Conservation (phyloP, 2,113 vertebrate genomes). For the Scytalopus superciliaris region DNA sequence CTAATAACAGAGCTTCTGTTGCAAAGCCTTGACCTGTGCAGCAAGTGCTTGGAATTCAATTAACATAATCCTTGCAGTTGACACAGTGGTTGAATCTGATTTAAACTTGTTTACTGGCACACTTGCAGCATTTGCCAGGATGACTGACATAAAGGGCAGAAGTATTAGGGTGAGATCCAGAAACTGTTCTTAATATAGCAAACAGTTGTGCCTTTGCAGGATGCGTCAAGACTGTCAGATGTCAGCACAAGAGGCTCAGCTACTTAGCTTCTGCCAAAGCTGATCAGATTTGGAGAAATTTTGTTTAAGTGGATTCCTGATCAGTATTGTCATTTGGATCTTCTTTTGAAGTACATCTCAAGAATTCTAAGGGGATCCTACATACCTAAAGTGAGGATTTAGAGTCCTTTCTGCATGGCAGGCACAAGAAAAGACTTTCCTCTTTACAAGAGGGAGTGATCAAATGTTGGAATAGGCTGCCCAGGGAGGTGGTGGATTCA, state of each 20-base stretch:
- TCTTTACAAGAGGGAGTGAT: too few species aligned
- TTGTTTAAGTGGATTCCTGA: neutral
- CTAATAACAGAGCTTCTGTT: neutral
- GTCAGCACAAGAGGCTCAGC: neutral
- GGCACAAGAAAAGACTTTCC: neutral
- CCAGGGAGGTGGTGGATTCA: too few species aligned
- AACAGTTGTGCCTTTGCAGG: neutral
- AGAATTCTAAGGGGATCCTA: neutral
- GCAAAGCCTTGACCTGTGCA: neutral
- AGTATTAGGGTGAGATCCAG: neutral
- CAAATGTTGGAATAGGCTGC: too few species aligned
- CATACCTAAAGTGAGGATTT: accelerated
- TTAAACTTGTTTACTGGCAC: neutral
- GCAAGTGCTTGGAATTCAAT: neutral
- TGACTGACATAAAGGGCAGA: neutral
- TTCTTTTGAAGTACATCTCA: neutral
- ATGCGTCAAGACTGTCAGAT: neutral
- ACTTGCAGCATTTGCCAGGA: neutral
- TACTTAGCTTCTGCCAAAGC: neutral
- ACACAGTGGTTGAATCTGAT: neutral
- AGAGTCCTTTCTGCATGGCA: neutral
- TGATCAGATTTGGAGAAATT: neutral
- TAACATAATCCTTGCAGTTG: neutral
- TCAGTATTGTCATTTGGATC: neutral
- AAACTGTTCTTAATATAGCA: neutral